A percentile compares a stretch with the other conserved stretches of the same genome.
These are phyloP conservation scores for Apis mellifera DNA, from an alignment of 1,140 invertebrate species.

Conservation along the genomic window DNA sequence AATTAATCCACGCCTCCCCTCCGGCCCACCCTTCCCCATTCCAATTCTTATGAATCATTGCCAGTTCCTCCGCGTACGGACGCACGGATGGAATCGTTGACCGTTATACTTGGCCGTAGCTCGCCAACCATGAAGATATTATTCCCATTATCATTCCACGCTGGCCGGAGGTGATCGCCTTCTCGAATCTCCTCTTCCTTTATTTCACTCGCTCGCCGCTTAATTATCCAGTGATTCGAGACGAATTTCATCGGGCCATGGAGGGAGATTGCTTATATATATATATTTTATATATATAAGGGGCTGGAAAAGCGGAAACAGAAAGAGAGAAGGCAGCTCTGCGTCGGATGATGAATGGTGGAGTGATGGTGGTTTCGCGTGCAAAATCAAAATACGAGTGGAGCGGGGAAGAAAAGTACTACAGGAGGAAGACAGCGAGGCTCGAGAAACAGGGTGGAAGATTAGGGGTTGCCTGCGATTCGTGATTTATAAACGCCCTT, in stretches of 20 bases:
- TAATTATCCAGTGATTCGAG: conserved; percentile 45
- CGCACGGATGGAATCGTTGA: background rate
- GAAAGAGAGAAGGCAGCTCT: conserved; percentile 56
- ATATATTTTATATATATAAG: no score
- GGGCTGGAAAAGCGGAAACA: conserved; percentile 36
- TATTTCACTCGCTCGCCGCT: conserved; percentile 16
- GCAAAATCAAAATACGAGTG: conserved; percentile 67
- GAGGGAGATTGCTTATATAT: background rate
- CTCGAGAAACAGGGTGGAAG: conserved; percentile 51
- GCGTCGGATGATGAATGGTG: conserved; percentile 77
- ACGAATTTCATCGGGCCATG: conserved; percentile 30
- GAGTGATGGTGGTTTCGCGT: conserved; percentile 79
- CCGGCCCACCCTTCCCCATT: background rate
- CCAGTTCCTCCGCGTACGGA: background rate
- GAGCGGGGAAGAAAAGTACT: conserved; percentile 62
- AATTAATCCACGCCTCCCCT: conserved; percentile 28
- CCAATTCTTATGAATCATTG: conserved; percentile 20
- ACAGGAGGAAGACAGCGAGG: conserved; percentile 51
- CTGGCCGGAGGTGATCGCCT: conserved; percentile 4
- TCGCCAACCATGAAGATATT: conserved; percentile 33
- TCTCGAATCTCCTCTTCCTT: conserved; percentile 25
- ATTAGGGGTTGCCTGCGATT: conserved; percentile 70
- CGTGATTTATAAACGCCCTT: conserved; percentile 71
- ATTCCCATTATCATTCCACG: conserved; percentile 20
- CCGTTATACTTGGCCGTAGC: background rate